These are phyloP conservation scores for Ochotona princeps DNA, from an alignment of 2,113 vertebrate genomes.

Conservation along the genomic window DNA sequence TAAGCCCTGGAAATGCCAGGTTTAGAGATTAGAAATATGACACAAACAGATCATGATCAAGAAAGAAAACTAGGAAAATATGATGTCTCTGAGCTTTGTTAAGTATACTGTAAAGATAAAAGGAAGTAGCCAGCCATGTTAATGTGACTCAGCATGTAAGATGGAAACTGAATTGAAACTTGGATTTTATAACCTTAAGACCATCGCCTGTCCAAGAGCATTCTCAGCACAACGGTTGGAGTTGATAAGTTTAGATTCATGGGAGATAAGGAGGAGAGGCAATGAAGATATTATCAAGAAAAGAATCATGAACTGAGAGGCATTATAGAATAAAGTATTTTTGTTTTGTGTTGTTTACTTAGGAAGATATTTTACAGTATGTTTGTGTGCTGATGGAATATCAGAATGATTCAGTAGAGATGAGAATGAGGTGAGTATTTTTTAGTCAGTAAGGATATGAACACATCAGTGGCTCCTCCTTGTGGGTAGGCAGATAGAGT, in stretches of 20 bases:
- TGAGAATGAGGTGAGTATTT: background rate
- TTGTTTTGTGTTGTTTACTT: constrained; percentile 4
- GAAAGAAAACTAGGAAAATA: background rate
- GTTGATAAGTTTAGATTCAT: background rate
- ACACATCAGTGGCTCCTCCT: background rate
- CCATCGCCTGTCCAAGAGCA: background rate
- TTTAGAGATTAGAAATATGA: background rate
- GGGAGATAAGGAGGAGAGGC: background rate
- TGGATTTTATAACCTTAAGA: background rate
- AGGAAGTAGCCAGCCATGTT: background rate
- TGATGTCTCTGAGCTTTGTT: background rate
- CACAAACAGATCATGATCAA: background rate
- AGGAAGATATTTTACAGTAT: background rate
- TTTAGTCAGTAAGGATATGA: background rate
- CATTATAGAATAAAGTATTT: background rate
- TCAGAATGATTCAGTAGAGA: background rate
- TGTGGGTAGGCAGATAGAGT: background rate
- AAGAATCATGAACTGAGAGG: constrained; percentile 29
- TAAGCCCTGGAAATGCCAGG: background rate
- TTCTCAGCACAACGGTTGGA: constrained; percentile 25
- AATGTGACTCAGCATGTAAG: background rate
- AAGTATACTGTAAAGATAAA: background rate
- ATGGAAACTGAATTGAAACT: background rate
- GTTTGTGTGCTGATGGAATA: background rate
- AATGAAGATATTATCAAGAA: background rate